A percentile compares a stretch with the other conserved stretches of the same genome.
Conservation (phyloP, 2,888 invertebrate genomes). For the Tribolium freemani region DNA sequence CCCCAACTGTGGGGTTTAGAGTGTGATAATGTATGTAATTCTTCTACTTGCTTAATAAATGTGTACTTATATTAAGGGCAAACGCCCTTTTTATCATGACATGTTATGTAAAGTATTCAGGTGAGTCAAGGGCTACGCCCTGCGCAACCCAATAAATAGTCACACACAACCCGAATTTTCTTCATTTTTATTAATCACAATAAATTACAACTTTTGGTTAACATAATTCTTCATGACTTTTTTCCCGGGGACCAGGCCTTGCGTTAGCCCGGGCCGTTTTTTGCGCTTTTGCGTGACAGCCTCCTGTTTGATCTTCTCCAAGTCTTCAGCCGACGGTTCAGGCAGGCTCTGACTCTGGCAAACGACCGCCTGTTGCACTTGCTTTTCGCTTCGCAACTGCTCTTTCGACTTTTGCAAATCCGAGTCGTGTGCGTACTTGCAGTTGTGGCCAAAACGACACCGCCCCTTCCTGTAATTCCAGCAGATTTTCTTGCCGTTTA, state of each 20-base stretch:
- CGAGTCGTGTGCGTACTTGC: constrained; percentile 92
- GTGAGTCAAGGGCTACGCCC: neutral
- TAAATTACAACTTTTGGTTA: constrained; percentile 70
- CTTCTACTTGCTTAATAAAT: neutral
- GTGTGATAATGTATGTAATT: neutral
- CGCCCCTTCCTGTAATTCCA: constrained; percentile 92
- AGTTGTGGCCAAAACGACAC: constrained; percentile 92
- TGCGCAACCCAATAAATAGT: neutral
- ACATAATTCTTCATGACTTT: constrained; percentile 86
- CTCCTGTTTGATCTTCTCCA: constrained; percentile 53
- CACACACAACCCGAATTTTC: neutral
- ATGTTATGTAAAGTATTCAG: neutral
- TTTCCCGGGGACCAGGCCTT: constrained; percentile 85
- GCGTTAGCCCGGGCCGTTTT: constrained; percentile 80
- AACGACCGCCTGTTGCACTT: constrained; percentile 59
- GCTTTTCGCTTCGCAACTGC: constrained; percentile 73
- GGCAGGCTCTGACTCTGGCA: constrained; percentile 49
- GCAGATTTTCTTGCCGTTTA: constrained; percentile 91
- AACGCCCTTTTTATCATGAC: neutral
- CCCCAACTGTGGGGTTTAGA: neutral
- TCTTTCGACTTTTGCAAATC: constrained; percentile 79
- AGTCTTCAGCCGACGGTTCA: constrained; percentile 49
- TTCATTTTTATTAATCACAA: constrained; percentile 4
- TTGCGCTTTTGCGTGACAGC: constrained; percentile 71
- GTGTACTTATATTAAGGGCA: neutral